A percentile compares a stretch with the other conserved stretches of the same genome.
These are phyloP conservation scores for Eutolmus rufibarbis DNA, from an alignment of 2,888 invertebrate species.

Conservation along the genomic window DNA sequence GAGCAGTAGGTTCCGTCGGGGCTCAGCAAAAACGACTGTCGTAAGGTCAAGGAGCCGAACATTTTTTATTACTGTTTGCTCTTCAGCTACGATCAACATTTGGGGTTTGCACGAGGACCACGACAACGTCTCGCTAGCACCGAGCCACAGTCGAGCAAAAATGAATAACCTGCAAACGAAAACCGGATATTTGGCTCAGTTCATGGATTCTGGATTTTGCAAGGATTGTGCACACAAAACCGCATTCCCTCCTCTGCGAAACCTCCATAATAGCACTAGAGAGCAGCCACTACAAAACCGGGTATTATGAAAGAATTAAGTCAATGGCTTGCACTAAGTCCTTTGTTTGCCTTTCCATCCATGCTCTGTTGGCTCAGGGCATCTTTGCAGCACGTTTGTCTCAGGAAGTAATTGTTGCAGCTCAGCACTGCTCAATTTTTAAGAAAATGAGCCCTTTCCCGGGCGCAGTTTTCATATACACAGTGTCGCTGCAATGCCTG, in stretches of 20 bases:
- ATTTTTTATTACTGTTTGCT: constrained; percentile 24
- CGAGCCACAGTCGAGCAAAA: not conserved
- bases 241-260: not conserved
- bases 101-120: not conserved
- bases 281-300: constrained; percentile 38
- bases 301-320: constrained; percentile 43
- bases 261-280: constrained; percentile 32
- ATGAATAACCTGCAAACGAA: constrained; percentile 12
- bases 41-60: constrained; percentile 30
- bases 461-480: not conserved
- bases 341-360: constrained; percentile 27
- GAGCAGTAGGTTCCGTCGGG: not conserved
- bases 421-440: not conserved
- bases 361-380: constrained; percentile 29
- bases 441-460: not conserved
- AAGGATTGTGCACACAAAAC: constrained; percentile 8
- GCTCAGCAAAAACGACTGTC: not conserved
- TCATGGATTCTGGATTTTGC: not conserved
- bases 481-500: not conserved
- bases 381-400: constrained; percentile 28
- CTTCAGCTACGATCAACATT: constrained; percentile 25
- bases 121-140: not conserved
- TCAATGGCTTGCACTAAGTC: constrained; percentile 41
- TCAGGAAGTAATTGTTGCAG: constrained; percentile 38
- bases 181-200: constrained; percentile 30